These are phyloP conservation scores for Geotrupes spiniger DNA, from an alignment of 2,888 invertebrate species.

Conservation along the genomic window DNA sequence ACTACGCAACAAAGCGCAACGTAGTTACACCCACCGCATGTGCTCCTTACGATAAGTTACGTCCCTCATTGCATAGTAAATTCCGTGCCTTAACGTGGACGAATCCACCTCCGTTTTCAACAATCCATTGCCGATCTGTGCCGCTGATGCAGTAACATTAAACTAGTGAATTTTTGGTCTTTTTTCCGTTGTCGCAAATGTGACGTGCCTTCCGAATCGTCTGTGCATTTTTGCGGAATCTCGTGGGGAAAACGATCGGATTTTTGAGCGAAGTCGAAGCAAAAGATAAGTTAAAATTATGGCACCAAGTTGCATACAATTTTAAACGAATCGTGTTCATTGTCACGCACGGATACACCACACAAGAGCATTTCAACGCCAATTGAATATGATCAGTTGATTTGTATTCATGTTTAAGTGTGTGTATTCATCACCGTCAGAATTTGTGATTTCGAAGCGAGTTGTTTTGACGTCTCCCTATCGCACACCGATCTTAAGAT, in stretches of 20 bases:
- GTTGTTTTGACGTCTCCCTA: constrained; percentile 25
- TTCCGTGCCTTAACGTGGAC: neutral
- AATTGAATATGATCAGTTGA: constrained; percentile 38
- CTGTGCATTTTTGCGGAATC: no score
- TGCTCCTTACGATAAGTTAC: constrained; percentile 26
- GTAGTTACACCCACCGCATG: constrained; percentile 41
- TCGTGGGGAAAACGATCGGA: no score
- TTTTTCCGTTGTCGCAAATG: no score
- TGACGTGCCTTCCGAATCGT: no score
- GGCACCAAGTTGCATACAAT: constrained; percentile 23
- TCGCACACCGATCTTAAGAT: constrained; percentile 10
- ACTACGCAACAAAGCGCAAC: constrained; percentile 40
- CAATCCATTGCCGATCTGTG: no score
- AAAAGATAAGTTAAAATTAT: constrained; percentile 1
- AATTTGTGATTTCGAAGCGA: constrained; percentile 30
- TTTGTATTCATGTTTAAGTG: constrained; percentile 34
- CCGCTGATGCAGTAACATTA: no score
- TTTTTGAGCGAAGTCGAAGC: neutral
- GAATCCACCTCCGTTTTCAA: no score
- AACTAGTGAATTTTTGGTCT: no score
- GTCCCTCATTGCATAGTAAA: constrained; percentile 14
- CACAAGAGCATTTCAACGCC: constrained; percentile 35
- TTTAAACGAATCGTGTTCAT: constrained; percentile 36
- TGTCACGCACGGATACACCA: constrained; percentile 36
- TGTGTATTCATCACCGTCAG: constrained; percentile 27